Base-by-base conservation (phyloP, 2,797 vertebrate species). In the Pseudochromis fuscus region DNA sequence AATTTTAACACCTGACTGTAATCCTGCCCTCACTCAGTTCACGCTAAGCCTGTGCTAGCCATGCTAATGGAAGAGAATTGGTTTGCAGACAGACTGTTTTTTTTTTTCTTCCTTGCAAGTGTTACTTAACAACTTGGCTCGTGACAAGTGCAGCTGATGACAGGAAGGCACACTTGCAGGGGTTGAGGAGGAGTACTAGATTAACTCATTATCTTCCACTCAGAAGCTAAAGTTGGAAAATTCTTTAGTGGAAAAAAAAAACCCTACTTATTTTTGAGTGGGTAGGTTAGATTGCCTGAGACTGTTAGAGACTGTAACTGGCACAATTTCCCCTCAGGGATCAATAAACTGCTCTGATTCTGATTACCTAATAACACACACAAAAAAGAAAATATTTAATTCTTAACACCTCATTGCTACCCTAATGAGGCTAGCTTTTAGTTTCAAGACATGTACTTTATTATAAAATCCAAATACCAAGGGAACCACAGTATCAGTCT, bases 1-100 rank as follows among this genome's bases (percentile, higher is more conserved):
- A 91, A 92, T 93, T 94, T 94, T 95, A 93, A 93, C 92, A 94
- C 93, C 90, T 91, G 81, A 89, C 82, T 82, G 90, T 94, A 95
- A 94, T 95, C 93, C 93, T 87, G 72, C 73, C 72, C 75, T 70
- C 75, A 81, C 86, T 88, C 77, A 87, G 86, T 68, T 75, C 71
- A 85, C 77, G 81, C 75, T 92, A 94, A 93, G 88, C 88, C 82
- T 79, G 67, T 65, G 75, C 82, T 88, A 90, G 86, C 82, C 86
- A 85, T 83, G 73, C 79, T 87, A 90, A 91, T 80, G 82, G 77
- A 72, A 33, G 59, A 19, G 63, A 81, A 72, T 67, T 55, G 58
- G 82, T 80, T 81, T 79, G 78, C 59, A 72, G 78, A 85, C 62
- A 0, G 59, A 55, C 30, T 57, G 6, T 61, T 67, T 56, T 51